Percentiles rank a stretch among this genome's conserved stretches.
Conservation (phyloP, 2,113 vertebrate species). For the Ia io region DNA sequence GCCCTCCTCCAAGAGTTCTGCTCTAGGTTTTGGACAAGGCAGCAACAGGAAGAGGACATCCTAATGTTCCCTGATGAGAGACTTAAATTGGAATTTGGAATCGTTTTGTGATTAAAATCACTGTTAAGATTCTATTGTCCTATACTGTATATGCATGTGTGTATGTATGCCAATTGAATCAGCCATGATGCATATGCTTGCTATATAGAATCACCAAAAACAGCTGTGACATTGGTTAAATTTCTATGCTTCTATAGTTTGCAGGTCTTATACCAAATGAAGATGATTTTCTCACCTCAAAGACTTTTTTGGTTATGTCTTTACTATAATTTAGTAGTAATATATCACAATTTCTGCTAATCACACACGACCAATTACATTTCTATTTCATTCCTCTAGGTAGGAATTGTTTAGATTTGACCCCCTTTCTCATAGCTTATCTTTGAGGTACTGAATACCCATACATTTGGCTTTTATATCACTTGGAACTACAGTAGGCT, state of each 20-base stretch:
- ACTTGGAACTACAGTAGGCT: not conserved
- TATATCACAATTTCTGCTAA: not conserved
- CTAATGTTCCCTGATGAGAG: constrained; percentile 58
- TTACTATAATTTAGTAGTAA: not conserved
- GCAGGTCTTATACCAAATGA: not conserved
- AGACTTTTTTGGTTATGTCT: not conserved
- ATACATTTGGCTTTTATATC: constrained; percentile 25
- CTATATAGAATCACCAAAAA: not conserved
- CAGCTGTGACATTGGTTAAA: not conserved
- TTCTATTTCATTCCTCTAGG: not conserved
- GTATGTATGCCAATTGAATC: not conserved
- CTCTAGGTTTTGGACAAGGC: constrained; percentile 53
- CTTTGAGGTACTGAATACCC: not conserved
- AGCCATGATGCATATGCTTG: not conserved
- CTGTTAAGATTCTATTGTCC: not conserved
- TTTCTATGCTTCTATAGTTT: not conserved
- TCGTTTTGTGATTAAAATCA: constrained; percentile 41
- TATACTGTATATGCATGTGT: not conserved
- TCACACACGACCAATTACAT: not conserved
- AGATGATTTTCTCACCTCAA: not conserved
- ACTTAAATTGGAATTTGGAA: constrained; percentile 17
- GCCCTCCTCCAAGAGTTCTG: constrained; percentile 61
- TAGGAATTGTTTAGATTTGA: not conserved
- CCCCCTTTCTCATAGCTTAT: not conserved
- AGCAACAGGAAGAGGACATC: constrained; percentile 74